Base-by-base conservation (phyloP, 2,113 vertebrate species). In the Lepisosteus osseus region DNA sequence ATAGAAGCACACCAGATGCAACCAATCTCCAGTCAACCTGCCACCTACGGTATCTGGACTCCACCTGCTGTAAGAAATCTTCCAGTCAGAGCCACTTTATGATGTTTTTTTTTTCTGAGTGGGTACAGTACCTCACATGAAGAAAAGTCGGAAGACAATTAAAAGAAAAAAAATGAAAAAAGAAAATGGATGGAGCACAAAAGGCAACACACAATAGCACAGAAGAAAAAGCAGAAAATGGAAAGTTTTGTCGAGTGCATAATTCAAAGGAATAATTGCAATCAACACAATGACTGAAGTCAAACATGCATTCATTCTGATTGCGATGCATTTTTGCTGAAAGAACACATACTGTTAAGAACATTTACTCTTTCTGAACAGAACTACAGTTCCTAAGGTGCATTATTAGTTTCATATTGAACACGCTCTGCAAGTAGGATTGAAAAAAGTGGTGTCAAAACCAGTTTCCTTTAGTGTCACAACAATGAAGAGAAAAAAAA, bases 231-330 rank as follows among this genome's bases (percentile, higher is more conserved):
- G 8, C 12, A 12, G 42, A 29, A 57, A 44, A 15, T 45, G 47
- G 47, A 54, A 40, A 29, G n/a, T 15, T 51, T 63, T 71, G 11
- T 9, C 9, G 69, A 15, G 57, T 71, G 3, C 62, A 44, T 64
- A 63, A 71, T 45, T 29, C n/a, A 45, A 29, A 72, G 8, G 54
- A 54, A 44, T 57, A 42, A 56, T 69, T 69, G 51, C 47, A 29
- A 47, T 9, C 44, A 67, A 67, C 47, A 51, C 47, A 51, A 51
- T 54, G 42, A 51, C 57, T 54, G 69, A 54, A 62, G 69, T 63
- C 44, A 45, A 17, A 59, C 29, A 29, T 15, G 51, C 14, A 71
- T 71, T 65, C 1, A 64, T 65, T 57, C 54, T 54, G 11, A 64
- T 12, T 13, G 12, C 70, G 44, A 13, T 13, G 8, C 51, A n/a